Conservation (phyloP, 2,888 invertebrate species). For the Erannis defoliaria region DNA sequence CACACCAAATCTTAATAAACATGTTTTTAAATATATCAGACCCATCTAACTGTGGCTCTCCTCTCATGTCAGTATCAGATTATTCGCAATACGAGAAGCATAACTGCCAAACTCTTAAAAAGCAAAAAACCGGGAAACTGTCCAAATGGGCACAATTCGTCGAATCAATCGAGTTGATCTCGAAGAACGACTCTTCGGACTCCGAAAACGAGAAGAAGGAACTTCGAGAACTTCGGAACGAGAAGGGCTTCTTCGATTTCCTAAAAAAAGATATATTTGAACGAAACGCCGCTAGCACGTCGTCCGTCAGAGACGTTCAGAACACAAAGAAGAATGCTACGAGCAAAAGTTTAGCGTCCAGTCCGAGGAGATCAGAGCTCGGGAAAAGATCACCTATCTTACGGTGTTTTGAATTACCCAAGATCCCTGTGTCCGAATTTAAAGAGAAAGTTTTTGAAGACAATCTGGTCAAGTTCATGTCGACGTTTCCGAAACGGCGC, state of each 20-base stretch:
- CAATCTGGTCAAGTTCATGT: constrained; percentile 61
- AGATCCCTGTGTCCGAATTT: constrained; percentile 48
- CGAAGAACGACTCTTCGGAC: constrained; percentile 62
- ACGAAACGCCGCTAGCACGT: constrained; percentile 41
- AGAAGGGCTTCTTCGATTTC: constrained; percentile 63
- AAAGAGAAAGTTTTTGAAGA: constrained; percentile 58
- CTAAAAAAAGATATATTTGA: constrained; percentile 56
- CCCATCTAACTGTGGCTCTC: constrained; percentile 55
- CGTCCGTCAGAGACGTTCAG: constrained; percentile 49
- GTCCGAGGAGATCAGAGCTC: constrained; percentile 61
- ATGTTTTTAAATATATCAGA: constrained; percentile 40
- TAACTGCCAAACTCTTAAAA: constrained; percentile 18
- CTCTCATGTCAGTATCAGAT: constrained; percentile 66
- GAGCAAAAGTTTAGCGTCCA: constrained; percentile 67
- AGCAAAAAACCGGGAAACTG: constrained; percentile 41
- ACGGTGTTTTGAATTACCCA: constrained; percentile 69
- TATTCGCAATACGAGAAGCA: constrained; percentile 58
- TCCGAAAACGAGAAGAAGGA: constrained; percentile 53
- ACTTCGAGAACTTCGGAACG: too few relatives aligned
- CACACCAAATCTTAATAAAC: too few relatives aligned
- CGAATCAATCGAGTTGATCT: constrained; percentile 63
- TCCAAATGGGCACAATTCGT: constrained; percentile 70
- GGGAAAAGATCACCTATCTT: constrained; percentile 60
- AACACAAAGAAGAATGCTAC: constrained; percentile 35
- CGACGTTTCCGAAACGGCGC: constrained; percentile 65